phyloP scores from a whole-genome alignment of 2,797 vertebrate species.

The Acanthurus lineatus region DNA sequence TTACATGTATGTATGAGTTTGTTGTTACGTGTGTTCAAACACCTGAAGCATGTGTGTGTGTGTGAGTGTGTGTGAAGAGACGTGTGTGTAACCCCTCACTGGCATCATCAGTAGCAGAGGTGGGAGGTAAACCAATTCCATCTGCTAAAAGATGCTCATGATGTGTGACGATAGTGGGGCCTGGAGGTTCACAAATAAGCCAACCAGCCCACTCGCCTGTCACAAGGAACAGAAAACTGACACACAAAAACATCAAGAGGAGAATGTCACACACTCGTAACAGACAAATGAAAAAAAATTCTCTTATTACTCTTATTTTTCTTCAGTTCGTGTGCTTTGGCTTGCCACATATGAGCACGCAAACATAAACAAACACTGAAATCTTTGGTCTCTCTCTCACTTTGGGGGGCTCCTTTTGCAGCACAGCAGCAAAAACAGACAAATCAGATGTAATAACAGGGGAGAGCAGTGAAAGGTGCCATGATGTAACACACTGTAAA shows the following conservation, averaged over 20 bases:
- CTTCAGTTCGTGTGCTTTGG: not conserved
- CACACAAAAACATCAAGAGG: constrained; percentile 7
- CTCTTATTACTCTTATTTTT: not conserved
- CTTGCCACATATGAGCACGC: constrained; percentile 3
- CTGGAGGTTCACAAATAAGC: constrained; percentile 3
- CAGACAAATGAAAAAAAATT: constrained; percentile 7
- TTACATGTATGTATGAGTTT: constrained; percentile 18
- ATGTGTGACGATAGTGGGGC: constrained; percentile 26
- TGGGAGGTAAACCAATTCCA: constrained; percentile 50
- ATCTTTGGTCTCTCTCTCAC: not conserved
- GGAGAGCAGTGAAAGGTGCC: constrained; percentile 47
- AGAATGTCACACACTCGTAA: not conserved
- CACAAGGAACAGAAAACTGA: constrained; percentile 21
- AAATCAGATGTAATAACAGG: constrained; percentile 57
- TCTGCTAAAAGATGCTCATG: constrained; percentile 32
- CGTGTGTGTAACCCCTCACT: constrained; percentile 19
- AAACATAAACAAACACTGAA: constrained; percentile 20
- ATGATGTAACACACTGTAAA: constrained; percentile 75
- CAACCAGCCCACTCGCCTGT: constrained; percentile 11
- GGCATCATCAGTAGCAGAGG: constrained; percentile 32
- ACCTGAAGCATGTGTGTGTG: not conserved
- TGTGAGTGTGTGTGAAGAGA: not conserved
- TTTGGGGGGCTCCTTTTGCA: constrained; percentile 29
- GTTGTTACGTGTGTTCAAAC: not conserved
- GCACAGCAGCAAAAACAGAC: constrained; percentile 41